A percentile compares a stretch with the other conserved stretches of the same genome.
Conservation (phyloP, 2,797 vertebrate genomes). For the Potorous gilbertii region DNA sequence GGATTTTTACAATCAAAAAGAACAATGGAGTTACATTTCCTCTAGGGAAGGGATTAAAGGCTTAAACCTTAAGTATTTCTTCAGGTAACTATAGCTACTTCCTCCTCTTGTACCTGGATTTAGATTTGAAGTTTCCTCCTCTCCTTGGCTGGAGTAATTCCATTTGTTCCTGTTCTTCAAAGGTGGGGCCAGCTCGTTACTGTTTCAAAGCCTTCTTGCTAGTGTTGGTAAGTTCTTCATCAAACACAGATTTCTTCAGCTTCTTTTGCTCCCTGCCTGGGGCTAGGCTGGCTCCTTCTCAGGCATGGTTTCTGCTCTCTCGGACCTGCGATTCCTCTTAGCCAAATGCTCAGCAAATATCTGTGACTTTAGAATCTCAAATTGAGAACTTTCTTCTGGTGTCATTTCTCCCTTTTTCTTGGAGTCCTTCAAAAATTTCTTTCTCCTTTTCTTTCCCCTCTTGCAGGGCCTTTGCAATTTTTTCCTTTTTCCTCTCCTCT, state of each 20-base stretch:
- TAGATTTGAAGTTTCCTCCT: slow-evolving; percentile 86
- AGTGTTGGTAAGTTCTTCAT: slow-evolving; percentile 96
- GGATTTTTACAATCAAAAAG: slow-evolving; percentile 32
- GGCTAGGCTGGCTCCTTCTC: slow-evolving; percentile 85
- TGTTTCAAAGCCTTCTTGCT: slow-evolving; percentile 94
- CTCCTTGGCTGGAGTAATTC: slow-evolving; percentile 83
- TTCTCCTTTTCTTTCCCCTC: slow-evolving; percentile 96
- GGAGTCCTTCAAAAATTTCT: slow-evolving; percentile 91
- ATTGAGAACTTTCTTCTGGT: slow-evolving; percentile 94
- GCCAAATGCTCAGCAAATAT: slow-evolving; percentile 96
- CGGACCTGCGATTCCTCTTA: slow-evolving; percentile 91
- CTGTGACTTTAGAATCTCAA: slow-evolving; percentile 97
- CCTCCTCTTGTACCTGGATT: slow-evolving; percentile 87
- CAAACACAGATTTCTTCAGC: slow-evolving; percentile 89
- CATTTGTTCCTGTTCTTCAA: slow-evolving; percentile 89
- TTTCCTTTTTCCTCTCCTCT: slow-evolving; percentile 95
- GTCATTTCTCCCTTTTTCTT: slow-evolving; percentile 91
- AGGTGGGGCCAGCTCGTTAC: slow-evolving; percentile 93
- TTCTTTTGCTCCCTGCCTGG: slow-evolving; percentile 83
- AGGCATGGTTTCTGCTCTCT: slow-evolving; percentile 91
- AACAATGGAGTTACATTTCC: slow-evolving; percentile 57
- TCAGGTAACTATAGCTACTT: slow-evolving; percentile 61
- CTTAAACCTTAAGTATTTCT: background rate
- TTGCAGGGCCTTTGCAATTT: slow-evolving; percentile 93
- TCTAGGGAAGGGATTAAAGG: slow-evolving; percentile 57